These are phyloP conservation scores for Glyphotaelius pellucidus DNA, from an alignment of 2,888 invertebrate genomes.

Conservation along the genomic window DNA sequence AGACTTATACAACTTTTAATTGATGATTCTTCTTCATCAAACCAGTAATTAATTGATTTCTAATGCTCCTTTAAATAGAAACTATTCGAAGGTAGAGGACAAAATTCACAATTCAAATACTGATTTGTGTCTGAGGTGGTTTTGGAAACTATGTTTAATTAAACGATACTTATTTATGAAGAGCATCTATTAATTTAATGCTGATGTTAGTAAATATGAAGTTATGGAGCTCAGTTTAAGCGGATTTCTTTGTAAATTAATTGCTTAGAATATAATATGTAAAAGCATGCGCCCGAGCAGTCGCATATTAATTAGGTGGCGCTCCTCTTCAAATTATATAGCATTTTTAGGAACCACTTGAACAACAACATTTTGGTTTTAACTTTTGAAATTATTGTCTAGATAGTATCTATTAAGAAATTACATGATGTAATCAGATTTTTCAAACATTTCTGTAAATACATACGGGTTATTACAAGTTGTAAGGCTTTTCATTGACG, in stretches of 20 bases:
- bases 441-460: not conserved
- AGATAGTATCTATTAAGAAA: too few species aligned
- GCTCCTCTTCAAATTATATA: not conserved
- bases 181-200: too few species aligned
- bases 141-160: not conserved
- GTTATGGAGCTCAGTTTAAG: too few species aligned
- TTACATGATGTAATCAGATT: too few species aligned
- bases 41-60: not conserved
- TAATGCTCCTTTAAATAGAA: not conserved
- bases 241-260: too few species aligned
- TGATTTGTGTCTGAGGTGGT: not conserved
- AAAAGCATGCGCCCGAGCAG: not conserved
- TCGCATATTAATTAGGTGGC: not conserved
- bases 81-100: not conserved
- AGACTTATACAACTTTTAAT: slow-evolving; percentile 15
- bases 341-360: not conserved
- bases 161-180: not conserved
- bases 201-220: too few species aligned
- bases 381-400: not conserved
- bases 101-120: not conserved
- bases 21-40: slow-evolving; percentile 16
- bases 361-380: not conserved
- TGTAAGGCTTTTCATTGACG: not conserved
- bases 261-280: not conserved
- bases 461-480: too few species aligned